Base-by-base conservation (phyloP, 1,140 invertebrate species). In the Drosophila miranda region DNA sequence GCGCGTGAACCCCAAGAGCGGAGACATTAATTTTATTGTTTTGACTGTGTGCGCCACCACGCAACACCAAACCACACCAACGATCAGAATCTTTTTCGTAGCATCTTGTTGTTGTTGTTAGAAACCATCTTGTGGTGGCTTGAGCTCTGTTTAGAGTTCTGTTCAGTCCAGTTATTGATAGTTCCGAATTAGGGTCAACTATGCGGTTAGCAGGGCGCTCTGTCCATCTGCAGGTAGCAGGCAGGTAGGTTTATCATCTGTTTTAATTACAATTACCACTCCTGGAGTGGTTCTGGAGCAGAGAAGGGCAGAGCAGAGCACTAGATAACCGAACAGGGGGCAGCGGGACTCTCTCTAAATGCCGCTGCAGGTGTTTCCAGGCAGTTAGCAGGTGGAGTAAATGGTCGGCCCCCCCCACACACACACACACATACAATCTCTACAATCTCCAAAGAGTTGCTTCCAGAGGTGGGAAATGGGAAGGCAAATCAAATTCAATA, bases 21-120 rank as follows among this genome's bases (percentile, higher is more conserved):
- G 80, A 84, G 80, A 83, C 80, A 83, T 83, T 84, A 84, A 83
- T 83, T 83, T 83, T 83, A 84, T 84, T 83, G 80, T 83, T 83
- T 83, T 51, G 80, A 83, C 79, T 79, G 80, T 57, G 80, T 55
- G 80, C 75, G 34, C 34, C 34, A 38, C 34, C 34, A 38, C 23
- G 5, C 23, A 0, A 23, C 23, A 23, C 30, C 30, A 34, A 8
- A 30, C 8, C 30, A 9, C 8, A 7, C 7, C 8, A 34, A 61
- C 80, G 79, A 83, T 84, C 75, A 58, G 62, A 83, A 83, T 83
- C 80, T 72, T 51, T 9, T 41, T 30, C 8, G 0, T 2, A 30
- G 0, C 30, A 9, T 30, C 8, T 38, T 38, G 11, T 38, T 30
- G 7, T 34, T 34, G 9, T 38, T 11, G 34, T 11, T 38, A 1